Conservation (phyloP, 2,888 invertebrate genomes). For the Elmis aenea region DNA sequence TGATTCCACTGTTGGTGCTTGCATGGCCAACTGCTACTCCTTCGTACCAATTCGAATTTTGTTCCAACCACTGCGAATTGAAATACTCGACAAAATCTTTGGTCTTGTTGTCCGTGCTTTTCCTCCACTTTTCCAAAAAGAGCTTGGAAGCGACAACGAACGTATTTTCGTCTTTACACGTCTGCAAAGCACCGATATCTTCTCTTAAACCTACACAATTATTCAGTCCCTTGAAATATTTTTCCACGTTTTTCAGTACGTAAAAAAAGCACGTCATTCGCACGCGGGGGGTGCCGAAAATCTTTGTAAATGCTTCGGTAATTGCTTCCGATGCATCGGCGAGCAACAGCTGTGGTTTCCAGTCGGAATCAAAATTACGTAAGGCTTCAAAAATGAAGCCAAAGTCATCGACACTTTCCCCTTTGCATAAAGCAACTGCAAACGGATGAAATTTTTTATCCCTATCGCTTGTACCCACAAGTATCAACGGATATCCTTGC, state of each 20-base stretch:
- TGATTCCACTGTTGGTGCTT: slow-evolving; percentile 1
- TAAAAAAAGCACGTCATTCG: slow-evolving; percentile 7
- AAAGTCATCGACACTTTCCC: slow-evolving; percentile 3
- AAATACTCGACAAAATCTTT: background rate
- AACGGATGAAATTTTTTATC: slow-evolving; percentile 8
- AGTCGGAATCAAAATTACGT: slow-evolving; percentile 1
- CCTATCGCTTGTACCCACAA: slow-evolving; percentile 3
- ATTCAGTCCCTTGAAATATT: background rate
- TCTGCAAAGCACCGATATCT: slow-evolving; percentile 7
- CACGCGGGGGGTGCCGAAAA: background rate
- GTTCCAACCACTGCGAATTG: background rate
- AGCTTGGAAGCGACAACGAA: background rate
- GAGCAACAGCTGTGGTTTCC: background rate
- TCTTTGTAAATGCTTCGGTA: slow-evolving; percentile 1
- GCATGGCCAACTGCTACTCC: background rate
- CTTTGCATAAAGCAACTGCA: slow-evolving; percentile 5
- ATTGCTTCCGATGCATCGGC: slow-evolving; percentile 1
- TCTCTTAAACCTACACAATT: background rate
- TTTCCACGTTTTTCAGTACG: slow-evolving; percentile 4
- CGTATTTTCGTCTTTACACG: slow-evolving; percentile 6
- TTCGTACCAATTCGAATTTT: background rate
- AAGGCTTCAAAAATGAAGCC: slow-evolving; percentile 5
- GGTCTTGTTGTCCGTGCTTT: background rate
- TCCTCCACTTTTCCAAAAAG: slow-evolving; percentile 2
- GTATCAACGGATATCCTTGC: slow-evolving; percentile 9